These are phyloP conservation scores for Pammene fasciana DNA, from an alignment of 2,888 invertebrate genomes.

Conservation along the genomic window DNA sequence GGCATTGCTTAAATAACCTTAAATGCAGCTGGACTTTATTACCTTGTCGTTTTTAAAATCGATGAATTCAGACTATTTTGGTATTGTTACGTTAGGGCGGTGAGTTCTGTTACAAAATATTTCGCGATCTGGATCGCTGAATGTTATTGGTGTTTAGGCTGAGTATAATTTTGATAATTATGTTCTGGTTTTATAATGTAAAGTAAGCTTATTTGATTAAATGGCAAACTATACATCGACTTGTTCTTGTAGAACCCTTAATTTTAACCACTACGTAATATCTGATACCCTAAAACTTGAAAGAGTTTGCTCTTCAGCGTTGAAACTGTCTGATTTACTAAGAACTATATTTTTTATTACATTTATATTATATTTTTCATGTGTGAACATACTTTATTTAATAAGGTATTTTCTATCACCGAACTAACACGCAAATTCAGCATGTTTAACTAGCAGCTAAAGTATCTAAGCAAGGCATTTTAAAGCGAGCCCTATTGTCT, in stretches of 20 bases:
- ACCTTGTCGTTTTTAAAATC: background rate
- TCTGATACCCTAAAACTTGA: too few relatives aligned
- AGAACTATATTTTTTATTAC: too few relatives aligned
- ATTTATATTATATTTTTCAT: background rate
- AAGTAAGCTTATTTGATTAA: too few relatives aligned
- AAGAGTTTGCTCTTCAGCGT: too few relatives aligned
- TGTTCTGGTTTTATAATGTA: background rate
- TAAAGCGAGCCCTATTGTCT: conserved; percentile 2
- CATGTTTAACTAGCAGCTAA: background rate
- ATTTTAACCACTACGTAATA: too few relatives aligned
- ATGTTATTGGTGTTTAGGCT: too few relatives aligned
- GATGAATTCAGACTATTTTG: background rate
- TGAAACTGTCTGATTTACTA: too few relatives aligned
- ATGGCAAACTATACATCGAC: too few relatives aligned
- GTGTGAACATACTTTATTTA: background rate
- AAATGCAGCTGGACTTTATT: background rate
- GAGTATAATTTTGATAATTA: background rate
- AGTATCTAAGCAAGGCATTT: background rate
- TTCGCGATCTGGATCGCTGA: background rate
- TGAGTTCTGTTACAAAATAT: background rate
- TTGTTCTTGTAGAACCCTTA: too few relatives aligned
- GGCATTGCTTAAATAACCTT: conserved; percentile 16
- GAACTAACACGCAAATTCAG: conserved; percentile 3
- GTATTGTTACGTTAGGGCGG: background rate
- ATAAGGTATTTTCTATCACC: background rate